Evolutionary conservation across 2,113 vertebrate species (phyloP).

Genomic region (Silurus glanis): DNA sequence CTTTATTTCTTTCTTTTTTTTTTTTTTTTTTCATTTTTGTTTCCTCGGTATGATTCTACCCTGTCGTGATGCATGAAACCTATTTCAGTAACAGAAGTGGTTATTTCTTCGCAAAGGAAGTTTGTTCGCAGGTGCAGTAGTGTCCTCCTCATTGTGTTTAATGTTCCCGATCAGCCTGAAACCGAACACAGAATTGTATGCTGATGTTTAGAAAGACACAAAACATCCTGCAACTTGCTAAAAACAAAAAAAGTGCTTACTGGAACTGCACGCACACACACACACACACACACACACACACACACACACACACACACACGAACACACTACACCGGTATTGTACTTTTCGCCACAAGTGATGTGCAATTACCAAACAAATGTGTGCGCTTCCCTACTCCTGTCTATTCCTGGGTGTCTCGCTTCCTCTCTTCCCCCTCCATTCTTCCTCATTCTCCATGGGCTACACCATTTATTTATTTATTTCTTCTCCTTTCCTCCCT

Average conservation of each 20-base stretch:
- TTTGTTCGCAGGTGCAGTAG: neutral
- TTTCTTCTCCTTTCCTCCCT: constrained; percentile 45
- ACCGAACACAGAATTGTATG: neutral
- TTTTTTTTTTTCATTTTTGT: too few relatives aligned
- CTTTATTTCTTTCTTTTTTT: neutral
- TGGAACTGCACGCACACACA: neutral
- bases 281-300: neutral
- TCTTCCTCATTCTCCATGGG: constrained; percentile 22
- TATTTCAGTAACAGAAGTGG: neutral
- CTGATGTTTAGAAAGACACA: neutral
- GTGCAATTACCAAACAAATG: constrained; percentile 54
- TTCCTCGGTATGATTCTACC: neutral
- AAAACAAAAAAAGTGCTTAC: neutral
- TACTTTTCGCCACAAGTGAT: constrained; percentile 24
- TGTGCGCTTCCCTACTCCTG: neutral
- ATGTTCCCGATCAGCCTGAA: neutral
- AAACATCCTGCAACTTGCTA: neutral
- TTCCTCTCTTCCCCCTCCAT: constrained; percentile 7
- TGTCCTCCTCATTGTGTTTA: neutral
- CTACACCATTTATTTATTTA: constrained; percentile 40
- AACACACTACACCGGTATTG: neutral
- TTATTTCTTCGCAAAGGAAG: neutral
- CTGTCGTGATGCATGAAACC: neutral
- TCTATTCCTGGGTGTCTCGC: neutral
- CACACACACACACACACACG: neutral